Base-by-base conservation (phyloP, 2,888 invertebrate genomes). In the Lamproptera curius region DNA sequence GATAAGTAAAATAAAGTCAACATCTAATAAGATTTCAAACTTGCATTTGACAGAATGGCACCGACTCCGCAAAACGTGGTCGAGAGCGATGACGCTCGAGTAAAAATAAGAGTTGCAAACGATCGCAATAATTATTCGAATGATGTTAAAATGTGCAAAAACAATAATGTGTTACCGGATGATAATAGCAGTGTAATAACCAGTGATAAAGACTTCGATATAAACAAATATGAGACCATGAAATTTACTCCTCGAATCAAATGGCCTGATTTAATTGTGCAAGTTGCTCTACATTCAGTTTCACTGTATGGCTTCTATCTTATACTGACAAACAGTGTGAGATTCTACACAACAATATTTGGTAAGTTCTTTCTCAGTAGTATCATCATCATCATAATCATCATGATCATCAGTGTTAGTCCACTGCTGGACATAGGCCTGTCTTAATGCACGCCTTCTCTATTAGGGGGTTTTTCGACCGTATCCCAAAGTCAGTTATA, bases 221-320 rank as follows among this genome's bases (percentile, higher is more conserved):
- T 87, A 50, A 66, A 58, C 46, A 66, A 74, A 58, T 87, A 81
- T 63, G 84, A 87, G 62, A 69, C 72, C 15, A 76, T 81, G 65
- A 76, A 83, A 53, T 94, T 92, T 61, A 81, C 74, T 51, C 88
- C 94, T 1, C 78, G 79, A 57, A 90, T 94, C 50, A 89, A 90
- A 70, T 95, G 94, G 94, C 92, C 91, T 0, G 94, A 95, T 70
- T 77, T 94, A 1, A 67, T 78, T 11, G 94, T 90, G 14, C 94
- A 94, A 81, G 59, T 92, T 51, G 91, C 91, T 58, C 84, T 95
- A 63, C 95, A 95, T 75, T 70, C 69, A 49, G 93, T 94, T 23
- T 90, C 90, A 54, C 57, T 93, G 31, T 94, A 94, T 66, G 94
- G 94, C 55, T 54, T 94, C 33, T 93, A 89, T 75, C 88, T 94